Evolutionary conservation across 2,888 invertebrate species (phyloP).

Genomic region (Agrilus cyanescens): DNA sequence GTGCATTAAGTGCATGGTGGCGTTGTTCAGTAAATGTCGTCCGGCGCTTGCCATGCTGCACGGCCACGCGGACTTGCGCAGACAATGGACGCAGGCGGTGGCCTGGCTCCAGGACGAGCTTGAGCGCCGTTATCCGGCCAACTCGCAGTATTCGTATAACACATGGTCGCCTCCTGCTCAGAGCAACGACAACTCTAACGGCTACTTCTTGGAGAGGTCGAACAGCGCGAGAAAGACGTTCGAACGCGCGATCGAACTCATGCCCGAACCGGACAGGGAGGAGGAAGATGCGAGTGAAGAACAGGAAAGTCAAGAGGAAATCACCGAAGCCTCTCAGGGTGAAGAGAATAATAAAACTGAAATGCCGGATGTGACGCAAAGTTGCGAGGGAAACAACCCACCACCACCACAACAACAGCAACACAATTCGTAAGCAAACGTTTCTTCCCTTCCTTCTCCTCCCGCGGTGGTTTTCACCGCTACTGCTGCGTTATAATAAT

Average conservation of each 20-base stretch:
- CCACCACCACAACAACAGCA: slow-evolving; percentile 11
- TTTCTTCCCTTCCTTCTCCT: no score
- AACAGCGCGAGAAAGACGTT: slow-evolving; percentile 86
- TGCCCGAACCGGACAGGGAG: slow-evolving; percentile 50
- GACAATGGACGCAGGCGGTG: slow-evolving; percentile 81
- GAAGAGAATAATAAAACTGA: slow-evolving; percentile 19
- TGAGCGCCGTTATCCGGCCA: slow-evolving; percentile 57
- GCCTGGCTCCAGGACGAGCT: slow-evolving; percentile 94
- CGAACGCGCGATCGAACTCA: slow-evolving; percentile 63
- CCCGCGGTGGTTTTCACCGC: no score
- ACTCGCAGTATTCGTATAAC: slow-evolving; percentile 70
- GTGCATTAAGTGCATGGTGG: slow-evolving; percentile 91
- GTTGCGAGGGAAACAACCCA: slow-evolving; percentile 21
- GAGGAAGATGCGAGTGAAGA: slow-evolving; percentile 31
- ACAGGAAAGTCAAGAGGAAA: slow-evolving; percentile 30
- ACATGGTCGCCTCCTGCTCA: slow-evolving; percentile 92
- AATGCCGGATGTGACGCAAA: slow-evolving; percentile 28
- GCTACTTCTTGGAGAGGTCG: slow-evolving; percentile 87
- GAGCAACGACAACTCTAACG: slow-evolving; percentile 90
- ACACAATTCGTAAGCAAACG: no score
- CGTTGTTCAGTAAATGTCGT: slow-evolving; percentile 75
- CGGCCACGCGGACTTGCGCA: slow-evolving; percentile 63
- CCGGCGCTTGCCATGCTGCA: slow-evolving; percentile 70
- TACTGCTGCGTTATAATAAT: no score
- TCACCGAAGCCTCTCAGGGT: slow-evolving; percentile 18